Evolutionary conservation across 2,888 invertebrate species (phyloP).

Genomic region (Nemoura dubitans): DNA sequence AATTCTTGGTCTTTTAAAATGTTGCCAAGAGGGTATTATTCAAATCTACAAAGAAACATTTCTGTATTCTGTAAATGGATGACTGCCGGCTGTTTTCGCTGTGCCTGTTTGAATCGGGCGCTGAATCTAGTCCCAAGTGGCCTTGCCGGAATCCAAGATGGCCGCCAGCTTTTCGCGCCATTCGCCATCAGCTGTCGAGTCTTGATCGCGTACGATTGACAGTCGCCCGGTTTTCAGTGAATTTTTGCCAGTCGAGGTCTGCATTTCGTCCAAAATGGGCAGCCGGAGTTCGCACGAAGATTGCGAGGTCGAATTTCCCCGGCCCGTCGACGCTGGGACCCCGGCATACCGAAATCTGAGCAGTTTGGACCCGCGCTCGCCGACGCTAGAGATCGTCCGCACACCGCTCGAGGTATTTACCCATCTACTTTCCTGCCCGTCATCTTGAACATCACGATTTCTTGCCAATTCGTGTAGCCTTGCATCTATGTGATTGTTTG

Average conservation of each 20-base stretch:
- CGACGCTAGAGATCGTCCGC: conserved; percentile 37
- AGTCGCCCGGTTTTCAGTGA: not conserved
- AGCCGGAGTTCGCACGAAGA: not conserved
- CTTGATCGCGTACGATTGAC: not conserved
- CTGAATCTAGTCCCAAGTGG: not conserved
- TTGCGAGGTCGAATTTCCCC: not conserved
- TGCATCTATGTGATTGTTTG: no score
- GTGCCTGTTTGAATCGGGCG: not conserved
- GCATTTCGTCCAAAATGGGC: not conserved
- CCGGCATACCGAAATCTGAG: not conserved
- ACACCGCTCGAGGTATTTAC: conserved; percentile 44
- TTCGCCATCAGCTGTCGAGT: not conserved
- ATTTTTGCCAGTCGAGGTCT: no score
- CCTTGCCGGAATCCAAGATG: not conserved
- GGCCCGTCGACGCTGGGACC: not conserved
- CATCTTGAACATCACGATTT: no score
- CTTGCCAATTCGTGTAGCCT: no score
- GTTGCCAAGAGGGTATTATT: no score
- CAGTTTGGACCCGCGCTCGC: conserved; percentile 42
- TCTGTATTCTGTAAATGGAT: no score
- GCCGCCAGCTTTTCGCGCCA: not conserved
- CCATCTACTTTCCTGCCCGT: no score
- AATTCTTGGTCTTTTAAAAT: no score
- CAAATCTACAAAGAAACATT: no score
- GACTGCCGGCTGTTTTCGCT: no score